Conservation (phyloP, 2,888 invertebrate genomes). For the Napeogenes sylphis region DNA sequence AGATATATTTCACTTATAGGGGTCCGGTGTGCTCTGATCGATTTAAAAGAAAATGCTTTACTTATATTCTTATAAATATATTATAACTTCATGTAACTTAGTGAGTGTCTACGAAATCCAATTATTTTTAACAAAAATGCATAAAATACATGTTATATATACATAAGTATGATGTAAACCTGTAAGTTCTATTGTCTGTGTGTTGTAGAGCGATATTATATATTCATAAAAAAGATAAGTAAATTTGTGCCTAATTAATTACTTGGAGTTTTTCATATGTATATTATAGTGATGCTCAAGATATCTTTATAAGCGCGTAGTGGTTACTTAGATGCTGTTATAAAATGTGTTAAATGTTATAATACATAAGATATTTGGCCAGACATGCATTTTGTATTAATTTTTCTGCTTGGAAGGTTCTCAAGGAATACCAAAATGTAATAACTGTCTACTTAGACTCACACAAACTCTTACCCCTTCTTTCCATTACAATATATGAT, state of each 20-base stretch:
- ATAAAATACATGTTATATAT: constrained; percentile 62
- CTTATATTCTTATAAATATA: constrained; percentile 77
- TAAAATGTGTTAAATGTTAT: constrained; percentile 47
- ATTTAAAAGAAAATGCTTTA: constrained; percentile 75
- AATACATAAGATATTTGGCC: constrained; percentile 53
- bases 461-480: not conserved
- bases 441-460: not conserved
- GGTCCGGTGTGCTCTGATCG: constrained; percentile 70
- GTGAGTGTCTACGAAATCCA: constrained; percentile 72
- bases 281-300: constrained; percentile 74
- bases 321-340: constrained; percentile 63
- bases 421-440: constrained; percentile 22
- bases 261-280: constrained; percentile 57
- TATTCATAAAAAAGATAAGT: constrained; percentile 47
- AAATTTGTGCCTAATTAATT: constrained; percentile 74
- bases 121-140: constrained; percentile 56
- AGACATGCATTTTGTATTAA: constrained; percentile 63
- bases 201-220: constrained; percentile 57
- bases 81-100: constrained; percentile 68
- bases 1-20: constrained; percentile 47
- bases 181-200: constrained; percentile 58
- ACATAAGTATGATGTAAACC: constrained; percentile 47
- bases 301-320: constrained; percentile 69
- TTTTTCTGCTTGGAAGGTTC: constrained; percentile 38
- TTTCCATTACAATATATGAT: not conserved